phyloP scores from a whole-genome alignment of 2,113 vertebrate species.

The Podilymbus podiceps region DNA sequence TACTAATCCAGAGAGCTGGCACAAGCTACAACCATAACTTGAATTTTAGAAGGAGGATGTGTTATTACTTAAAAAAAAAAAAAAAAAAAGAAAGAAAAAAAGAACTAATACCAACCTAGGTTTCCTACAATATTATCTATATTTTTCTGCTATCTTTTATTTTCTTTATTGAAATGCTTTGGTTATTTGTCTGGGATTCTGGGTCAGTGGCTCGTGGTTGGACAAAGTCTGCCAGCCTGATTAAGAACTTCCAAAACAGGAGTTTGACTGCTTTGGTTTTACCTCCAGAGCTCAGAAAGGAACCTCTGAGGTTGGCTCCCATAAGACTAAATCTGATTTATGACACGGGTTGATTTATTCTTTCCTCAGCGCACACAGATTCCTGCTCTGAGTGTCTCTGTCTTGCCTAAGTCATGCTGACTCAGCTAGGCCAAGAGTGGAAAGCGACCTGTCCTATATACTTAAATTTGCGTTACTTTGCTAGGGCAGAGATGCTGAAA shows the following conservation, averaged over 20 bases:
- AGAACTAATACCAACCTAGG: not conserved
- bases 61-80: not conserved
- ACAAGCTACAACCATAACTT: not conserved
- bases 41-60: not conserved
- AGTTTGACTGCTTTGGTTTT: not conserved
- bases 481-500: not conserved
- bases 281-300: not conserved
- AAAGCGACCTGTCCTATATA: not conserved
- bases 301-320: not conserved
- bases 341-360: not conserved
- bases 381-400: not conserved
- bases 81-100: not conserved
- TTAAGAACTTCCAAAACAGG: not conserved
- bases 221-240: not conserved
- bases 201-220: not conserved
- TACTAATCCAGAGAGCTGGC: conserved; percentile 23
- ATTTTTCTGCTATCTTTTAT: not conserved
- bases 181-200: not conserved
- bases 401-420: not conserved
- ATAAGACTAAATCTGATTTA: not conserved
- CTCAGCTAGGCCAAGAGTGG: not conserved
- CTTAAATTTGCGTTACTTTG: not conserved
- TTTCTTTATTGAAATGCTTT: not conserved
- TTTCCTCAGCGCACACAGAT: not conserved
- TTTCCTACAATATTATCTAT: not conserved